Conservation (phyloP, 1,140 invertebrate genomes). For the Hylaeus anthracinus region DNA sequence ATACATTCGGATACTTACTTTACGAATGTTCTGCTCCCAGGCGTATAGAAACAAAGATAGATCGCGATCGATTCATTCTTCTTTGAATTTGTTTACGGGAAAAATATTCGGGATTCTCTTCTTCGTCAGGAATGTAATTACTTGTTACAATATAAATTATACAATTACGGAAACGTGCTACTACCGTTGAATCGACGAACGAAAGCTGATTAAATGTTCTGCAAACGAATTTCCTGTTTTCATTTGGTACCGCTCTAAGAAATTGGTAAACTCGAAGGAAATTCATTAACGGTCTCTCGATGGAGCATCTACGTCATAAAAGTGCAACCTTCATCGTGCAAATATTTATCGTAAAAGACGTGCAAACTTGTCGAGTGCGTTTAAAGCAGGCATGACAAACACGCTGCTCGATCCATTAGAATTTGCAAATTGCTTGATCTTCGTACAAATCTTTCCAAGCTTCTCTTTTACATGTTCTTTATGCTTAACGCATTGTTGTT, state of each 20-base stretch:
- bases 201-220: not conserved
- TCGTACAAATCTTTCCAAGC: too few species aligned
- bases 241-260: not conserved
- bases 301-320: not conserved
- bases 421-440: too few species aligned
- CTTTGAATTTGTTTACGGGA: too few species aligned
- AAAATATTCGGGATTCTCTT: too few species aligned
- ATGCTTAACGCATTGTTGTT: not conserved
- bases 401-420: too few species aligned
- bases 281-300: not conserved
- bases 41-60: not conserved
- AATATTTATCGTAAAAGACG: slow-evolving; percentile 7
- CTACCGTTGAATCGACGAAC: too few species aligned
- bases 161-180: too few species aligned
- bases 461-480: too few species aligned
- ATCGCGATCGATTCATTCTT: too few species aligned
- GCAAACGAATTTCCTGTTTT: not conserved
- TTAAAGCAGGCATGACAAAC: not conserved
- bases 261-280: not conserved
- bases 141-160: too few species aligned
- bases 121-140: too few species aligned
- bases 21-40: too few species aligned
- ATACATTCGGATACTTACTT: not conserved
- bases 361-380: not conserved
- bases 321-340: not conserved